Conservation (phyloP, 2,113 vertebrate genomes). For the Takifugu bimaculatus region DNA sequence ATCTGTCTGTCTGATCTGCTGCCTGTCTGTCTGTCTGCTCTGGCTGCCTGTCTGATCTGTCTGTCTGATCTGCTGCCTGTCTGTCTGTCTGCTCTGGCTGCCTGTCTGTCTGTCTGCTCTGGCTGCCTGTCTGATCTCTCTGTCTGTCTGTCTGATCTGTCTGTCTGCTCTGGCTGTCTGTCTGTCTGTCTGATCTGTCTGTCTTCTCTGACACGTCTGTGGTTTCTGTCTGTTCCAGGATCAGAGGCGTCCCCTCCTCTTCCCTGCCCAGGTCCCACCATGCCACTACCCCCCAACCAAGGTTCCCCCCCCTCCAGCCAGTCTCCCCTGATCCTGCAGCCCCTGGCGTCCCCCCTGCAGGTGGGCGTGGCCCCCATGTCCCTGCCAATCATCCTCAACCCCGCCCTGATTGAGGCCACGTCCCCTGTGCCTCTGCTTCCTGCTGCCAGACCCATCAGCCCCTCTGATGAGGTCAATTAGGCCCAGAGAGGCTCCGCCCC, state of each 20-base stretch:
- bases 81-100: too few relatives aligned
- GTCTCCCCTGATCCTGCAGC: constrained; percentile 91
- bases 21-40: too few relatives aligned
- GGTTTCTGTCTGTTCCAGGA: constrained; percentile 36
- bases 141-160: too few relatives aligned
- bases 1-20: too few relatives aligned
- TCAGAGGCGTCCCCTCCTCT: constrained; percentile 57
- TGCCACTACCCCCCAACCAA: not conserved
- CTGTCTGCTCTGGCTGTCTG: too few relatives aligned
- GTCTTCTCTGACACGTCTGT: too few relatives aligned
- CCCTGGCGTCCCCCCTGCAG: constrained; percentile 89
- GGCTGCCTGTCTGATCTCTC: too few relatives aligned
- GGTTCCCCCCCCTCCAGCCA: constrained; percentile 69
- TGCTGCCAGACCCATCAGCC: constrained; percentile 74
- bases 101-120: too few relatives aligned
- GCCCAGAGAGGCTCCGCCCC: not conserved
- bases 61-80: too few relatives aligned
- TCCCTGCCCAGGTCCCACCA: constrained; percentile 52
- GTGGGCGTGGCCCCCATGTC: constrained; percentile 95
- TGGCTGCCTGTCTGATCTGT: too few relatives aligned
- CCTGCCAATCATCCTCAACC: constrained; percentile 97
- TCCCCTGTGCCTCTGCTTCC: constrained; percentile 92
- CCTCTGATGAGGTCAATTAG: constrained; percentile 83
- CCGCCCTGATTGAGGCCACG: constrained; percentile 95
- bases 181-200: too few relatives aligned